Evolutionary conservation across 2,888 invertebrate species (phyloP).

Genomic region (Parascotia fuliginaria): DNA sequence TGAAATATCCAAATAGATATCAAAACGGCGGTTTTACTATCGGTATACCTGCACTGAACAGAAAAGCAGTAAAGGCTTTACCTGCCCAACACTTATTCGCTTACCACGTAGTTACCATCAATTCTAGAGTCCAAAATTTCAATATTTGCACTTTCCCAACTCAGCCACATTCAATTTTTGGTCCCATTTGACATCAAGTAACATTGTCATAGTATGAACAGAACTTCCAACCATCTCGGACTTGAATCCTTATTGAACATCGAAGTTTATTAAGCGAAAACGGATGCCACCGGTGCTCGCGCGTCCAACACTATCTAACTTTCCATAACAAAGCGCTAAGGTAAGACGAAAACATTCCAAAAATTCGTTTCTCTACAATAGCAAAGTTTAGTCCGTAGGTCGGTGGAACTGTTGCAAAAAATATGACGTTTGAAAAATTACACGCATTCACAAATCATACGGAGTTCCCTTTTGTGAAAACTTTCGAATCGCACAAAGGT

Average conservation of each 20-base stretch:
- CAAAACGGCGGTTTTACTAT: too few relatives aligned
- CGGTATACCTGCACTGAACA: too few relatives aligned
- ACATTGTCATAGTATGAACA: slow-evolving; percentile 35
- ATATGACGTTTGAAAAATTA: slow-evolving; percentile 86
- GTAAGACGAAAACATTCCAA: slow-evolving; percentile 63
- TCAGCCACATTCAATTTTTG: slow-evolving; percentile 36
- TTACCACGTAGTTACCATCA: slow-evolving; percentile 38
- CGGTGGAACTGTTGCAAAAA: slow-evolving; percentile 79
- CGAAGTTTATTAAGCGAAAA: slow-evolving; percentile 60
- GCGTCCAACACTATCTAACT: slow-evolving; percentile 72
- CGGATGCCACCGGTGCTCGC: slow-evolving; percentile 60
- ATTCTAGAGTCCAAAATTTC: slow-evolving; percentile 25
- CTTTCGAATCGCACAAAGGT: slow-evolving; percentile 76
- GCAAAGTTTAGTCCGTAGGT: slow-evolving; percentile 77
- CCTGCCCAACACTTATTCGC: too few relatives aligned
- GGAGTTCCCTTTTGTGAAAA: slow-evolving; percentile 80
- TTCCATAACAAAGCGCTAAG: slow-evolving; percentile 67
- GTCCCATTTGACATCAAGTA: slow-evolving; percentile 40
- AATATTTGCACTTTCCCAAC: slow-evolving; percentile 28
- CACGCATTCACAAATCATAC: slow-evolving; percentile 85
- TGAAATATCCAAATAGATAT: slow-evolving; percentile 53
- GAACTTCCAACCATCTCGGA: slow-evolving; percentile 39
- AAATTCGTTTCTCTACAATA: slow-evolving; percentile 78
- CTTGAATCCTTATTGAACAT: slow-evolving; percentile 53
- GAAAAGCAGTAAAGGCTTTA: too few relatives aligned